phyloP scores from a whole-genome alignment of 2,888 invertebrate genomes.

The Chloromyia formosa region DNA sequence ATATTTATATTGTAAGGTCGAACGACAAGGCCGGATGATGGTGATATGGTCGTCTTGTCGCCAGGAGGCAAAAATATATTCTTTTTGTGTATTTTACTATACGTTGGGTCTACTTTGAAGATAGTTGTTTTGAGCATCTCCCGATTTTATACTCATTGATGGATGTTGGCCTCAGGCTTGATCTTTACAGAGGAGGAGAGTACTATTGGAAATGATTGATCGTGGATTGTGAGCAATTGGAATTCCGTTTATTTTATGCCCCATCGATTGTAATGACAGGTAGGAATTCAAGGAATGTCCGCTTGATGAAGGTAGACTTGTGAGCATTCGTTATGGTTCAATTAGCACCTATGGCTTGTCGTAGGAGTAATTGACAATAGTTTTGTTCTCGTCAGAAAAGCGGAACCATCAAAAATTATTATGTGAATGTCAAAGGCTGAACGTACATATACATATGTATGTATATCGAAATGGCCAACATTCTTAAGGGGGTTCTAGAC shows the following conservation, averaged over 20 bases:
- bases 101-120: background rate
- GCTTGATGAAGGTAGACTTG: too few species aligned
- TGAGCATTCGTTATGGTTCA: too few species aligned
- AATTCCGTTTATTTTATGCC: background rate
- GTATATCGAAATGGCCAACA: too few species aligned
- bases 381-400: too few species aligned
- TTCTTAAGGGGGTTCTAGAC: too few species aligned
- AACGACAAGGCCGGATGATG: slow-evolving; percentile 24
- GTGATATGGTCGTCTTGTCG: slow-evolving; percentile 1
- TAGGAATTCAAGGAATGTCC: background rate
- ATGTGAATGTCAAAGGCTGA: too few species aligned
- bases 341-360: too few species aligned
- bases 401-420: too few species aligned
- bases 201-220: background rate
- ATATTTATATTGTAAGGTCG: slow-evolving; percentile 21
- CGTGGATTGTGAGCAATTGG: background rate
- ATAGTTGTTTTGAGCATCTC: too few species aligned
- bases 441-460: too few species aligned
- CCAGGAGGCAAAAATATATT: background rate
- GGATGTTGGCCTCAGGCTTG: background rate
- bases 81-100: background rate
- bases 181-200: background rate
- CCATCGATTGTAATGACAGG: background rate
- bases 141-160: too few species aligned
- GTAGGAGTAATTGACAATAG: too few species aligned